Conservation (phyloP, 2,113 vertebrate species). For the Cyanoliseus patagonus region DNA sequence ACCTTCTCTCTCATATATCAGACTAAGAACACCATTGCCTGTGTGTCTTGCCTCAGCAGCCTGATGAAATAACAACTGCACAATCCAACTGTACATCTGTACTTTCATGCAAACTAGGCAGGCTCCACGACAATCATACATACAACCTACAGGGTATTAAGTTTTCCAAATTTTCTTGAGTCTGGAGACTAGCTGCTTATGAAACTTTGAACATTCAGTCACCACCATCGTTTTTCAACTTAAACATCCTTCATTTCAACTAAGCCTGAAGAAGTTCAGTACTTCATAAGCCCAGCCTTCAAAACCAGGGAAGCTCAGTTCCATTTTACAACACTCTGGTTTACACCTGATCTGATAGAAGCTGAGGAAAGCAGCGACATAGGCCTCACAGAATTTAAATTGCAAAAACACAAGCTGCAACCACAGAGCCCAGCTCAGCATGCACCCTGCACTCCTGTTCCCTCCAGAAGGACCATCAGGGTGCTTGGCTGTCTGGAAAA, state of each 20-base stretch:
- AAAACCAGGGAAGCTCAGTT: background rate
- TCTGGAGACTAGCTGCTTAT: background rate
- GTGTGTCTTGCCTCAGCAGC: background rate
- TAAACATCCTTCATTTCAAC: background rate
- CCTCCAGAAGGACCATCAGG: fast-evolving
- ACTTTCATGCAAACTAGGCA: background rate
- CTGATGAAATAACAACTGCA: background rate
- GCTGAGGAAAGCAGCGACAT: background rate
- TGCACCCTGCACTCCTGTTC: fast-evolving
- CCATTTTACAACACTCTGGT: background rate
- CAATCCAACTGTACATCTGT: background rate
- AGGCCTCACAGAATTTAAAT: background rate
- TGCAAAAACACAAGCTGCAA: background rate
- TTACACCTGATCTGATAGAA: fast-evolving
- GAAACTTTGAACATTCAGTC: background rate
- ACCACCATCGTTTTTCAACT: fast-evolving
- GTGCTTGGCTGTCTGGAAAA: background rate
- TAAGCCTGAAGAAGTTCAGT: background rate
- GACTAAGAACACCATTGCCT: background rate
- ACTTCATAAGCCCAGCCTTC: background rate
- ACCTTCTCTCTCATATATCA: background rate
- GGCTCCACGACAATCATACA: background rate
- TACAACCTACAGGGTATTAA: fast-evolving
- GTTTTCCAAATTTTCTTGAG: background rate
- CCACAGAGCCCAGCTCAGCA: background rate